These are phyloP conservation scores for Meta bourneti DNA, from an alignment of 2,888 invertebrate genomes.

Conservation along the genomic window DNA sequence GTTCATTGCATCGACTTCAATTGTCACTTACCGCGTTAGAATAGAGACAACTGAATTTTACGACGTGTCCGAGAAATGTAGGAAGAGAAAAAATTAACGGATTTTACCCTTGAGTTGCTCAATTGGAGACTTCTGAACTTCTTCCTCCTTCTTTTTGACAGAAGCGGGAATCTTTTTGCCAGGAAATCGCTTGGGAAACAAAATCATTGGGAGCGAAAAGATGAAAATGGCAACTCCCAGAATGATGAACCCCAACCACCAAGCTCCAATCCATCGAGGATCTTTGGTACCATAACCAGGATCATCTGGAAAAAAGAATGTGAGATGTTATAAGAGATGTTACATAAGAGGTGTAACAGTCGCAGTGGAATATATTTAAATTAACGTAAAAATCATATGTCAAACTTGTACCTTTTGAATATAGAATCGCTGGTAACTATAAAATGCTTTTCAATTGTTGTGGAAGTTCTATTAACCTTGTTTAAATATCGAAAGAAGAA, in stretches of 20 bases:
- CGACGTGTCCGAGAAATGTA: no score
- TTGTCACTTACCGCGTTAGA: no score
- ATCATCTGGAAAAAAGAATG: slow-evolving; percentile 70
- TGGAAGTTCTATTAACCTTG: no score
- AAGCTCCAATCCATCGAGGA: slow-evolving; percentile 79
- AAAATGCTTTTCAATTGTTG: no score
- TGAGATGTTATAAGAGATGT: neutral
- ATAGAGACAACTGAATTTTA: no score
- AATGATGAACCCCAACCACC: slow-evolving; percentile 79
- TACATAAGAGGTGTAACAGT: neutral
- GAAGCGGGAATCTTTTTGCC: slow-evolving; percentile 31
- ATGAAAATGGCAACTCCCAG: slow-evolving; percentile 77
- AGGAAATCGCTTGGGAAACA: slow-evolving; percentile 78
- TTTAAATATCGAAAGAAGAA: no score
- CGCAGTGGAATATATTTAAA: no score
- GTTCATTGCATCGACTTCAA: no score
- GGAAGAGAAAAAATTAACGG: no score
- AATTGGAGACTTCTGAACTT: slow-evolving; percentile 54
- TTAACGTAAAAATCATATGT: no score
- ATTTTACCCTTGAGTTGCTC: slow-evolving; percentile 68
- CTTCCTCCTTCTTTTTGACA: slow-evolving; percentile 25
- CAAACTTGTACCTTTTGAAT: no score
- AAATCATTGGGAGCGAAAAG: slow-evolving; percentile 78
- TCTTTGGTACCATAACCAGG: slow-evolving; percentile 78
- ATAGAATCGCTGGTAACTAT: no score